Base-by-base conservation (phyloP, 2,888 invertebrate genomes). In the Eupeodes latifasciatus region DNA sequence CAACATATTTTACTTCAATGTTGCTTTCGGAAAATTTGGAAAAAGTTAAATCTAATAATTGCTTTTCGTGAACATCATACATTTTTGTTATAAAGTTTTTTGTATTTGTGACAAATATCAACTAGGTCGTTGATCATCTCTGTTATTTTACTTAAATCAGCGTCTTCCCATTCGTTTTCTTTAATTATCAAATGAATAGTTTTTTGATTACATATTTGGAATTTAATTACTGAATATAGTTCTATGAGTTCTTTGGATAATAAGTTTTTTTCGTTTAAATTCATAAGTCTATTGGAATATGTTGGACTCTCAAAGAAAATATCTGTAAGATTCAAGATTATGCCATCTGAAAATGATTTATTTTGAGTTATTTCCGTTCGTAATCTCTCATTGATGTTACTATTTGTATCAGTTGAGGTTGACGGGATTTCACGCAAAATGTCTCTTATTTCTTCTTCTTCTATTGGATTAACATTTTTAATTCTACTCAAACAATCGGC, bases 31-130 rank as follows among this genome's bases (percentile, higher is more conserved):
- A 47, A 47, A 47, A 47, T 47, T 47, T 47, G 7, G 47, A 47
- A 47, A 47, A 47, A 36, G 36, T 36, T 6, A 36, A 7, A 36
- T 36, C 36, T 36, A 36, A 36, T n/a, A 92, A 78, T 81, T 92
- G 91, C 2, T n/a, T 51, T 51, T 10, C 5, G 14, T 51, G 27
- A 11, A 11, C 34, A 12, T 34, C 59, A 2, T 4, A 59, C 34
- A 59, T 5, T 34, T 59, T 59, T 5, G 59, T 40, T 36, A 62
- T 57, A 36, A 47, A 49, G 27, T 53, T 64, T 64, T 64, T 64
- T 47, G 10, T 64, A 64, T 64, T 64, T 64, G 0, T 12, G 12
- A 11, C n/a, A 64, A 4, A 64, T 14, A 44, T 64, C 64, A 3
- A 47, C 11, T 36, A 64, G 19, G 19, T 64, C 16, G 9, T 64